phyloP scores from a whole-genome alignment of 2,113 vertebrate genomes.

The Cebidichthys violaceus region DNA sequence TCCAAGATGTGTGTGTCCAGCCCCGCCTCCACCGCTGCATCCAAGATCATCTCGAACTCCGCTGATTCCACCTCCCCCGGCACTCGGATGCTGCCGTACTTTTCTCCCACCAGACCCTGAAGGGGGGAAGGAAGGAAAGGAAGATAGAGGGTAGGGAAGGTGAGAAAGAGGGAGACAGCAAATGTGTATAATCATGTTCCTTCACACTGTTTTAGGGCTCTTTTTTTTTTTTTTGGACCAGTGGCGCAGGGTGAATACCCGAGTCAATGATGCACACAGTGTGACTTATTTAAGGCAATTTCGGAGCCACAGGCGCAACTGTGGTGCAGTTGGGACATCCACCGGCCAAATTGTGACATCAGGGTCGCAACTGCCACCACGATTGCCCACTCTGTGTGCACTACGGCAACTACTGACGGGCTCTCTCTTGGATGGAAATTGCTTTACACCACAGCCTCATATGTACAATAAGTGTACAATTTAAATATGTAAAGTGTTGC shows the following conservation, averaged over 20 bases:
- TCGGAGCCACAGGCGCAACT: slow-evolving; percentile 18
- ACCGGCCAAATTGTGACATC: slow-evolving; percentile 27
- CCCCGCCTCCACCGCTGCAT: slow-evolving; percentile 93
- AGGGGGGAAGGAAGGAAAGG: slow-evolving; percentile 54
- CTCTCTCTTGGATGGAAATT: slow-evolving; percentile 3
- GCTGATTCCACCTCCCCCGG: slow-evolving; percentile 96
- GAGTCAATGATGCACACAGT: slow-evolving; percentile 47
- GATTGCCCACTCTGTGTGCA: neutral
- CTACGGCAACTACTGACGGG: neutral
- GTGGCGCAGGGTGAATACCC: slow-evolving; percentile 27
- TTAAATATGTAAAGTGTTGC: slow-evolving; percentile 6
- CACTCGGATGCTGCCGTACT: slow-evolving; percentile 96
- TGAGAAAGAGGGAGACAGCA: slow-evolving; percentile 15
- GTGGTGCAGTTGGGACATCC: slow-evolving; percentile 5
- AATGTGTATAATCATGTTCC: slow-evolving; percentile 10
- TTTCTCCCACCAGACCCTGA: slow-evolving; percentile 96
- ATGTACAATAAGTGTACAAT: slow-evolving; percentile 2
- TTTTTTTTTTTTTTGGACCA: slow-evolving; percentile 40
- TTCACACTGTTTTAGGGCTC: slow-evolving; percentile 31
- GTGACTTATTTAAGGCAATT: slow-evolving; percentile 50
- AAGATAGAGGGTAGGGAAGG: slow-evolving; percentile 20
- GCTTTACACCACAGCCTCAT: neutral
- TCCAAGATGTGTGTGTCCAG: slow-evolving; percentile 95
- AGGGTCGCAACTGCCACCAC: slow-evolving; percentile 9
- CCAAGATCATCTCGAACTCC: slow-evolving; percentile 99